phyloP scores from a whole-genome alignment of 1,140 invertebrate genomes.

The Drosophila murphyi region DNA sequence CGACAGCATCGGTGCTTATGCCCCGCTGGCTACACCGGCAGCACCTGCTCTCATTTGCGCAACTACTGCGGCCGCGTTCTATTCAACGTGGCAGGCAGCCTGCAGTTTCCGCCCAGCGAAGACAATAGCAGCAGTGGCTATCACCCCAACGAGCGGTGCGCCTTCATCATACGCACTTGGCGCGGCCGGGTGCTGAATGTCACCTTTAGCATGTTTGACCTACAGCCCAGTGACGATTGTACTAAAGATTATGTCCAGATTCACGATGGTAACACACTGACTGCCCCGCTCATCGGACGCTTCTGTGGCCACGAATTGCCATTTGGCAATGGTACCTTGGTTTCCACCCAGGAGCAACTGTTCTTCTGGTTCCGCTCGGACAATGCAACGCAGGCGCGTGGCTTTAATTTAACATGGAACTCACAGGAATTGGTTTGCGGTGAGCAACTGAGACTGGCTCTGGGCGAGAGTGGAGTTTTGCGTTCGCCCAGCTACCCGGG shows the following conservation, averaged over 20 bases:
- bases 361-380: slow-evolving; percentile 93
- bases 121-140: slow-evolving; percentile 85
- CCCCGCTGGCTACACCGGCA: slow-evolving; percentile 85
- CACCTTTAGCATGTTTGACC: slow-evolving; percentile 90
- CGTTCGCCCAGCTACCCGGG: slow-evolving; percentile 93
- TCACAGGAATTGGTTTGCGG: slow-evolving; percentile 90
- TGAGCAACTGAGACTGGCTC: slow-evolving; percentile 85
- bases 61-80: slow-evolving; percentile 85
- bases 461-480: slow-evolving; percentile 87
- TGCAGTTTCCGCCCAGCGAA: slow-evolving; percentile 84
- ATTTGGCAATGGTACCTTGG: slow-evolving; percentile 87
- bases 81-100: slow-evolving; percentile 74
- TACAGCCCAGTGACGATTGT: slow-evolving; percentile 86
- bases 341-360: slow-evolving; percentile 89
- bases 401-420: slow-evolving; percentile 91
- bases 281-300: slow-evolving; percentile 88
- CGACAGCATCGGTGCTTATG: slow-evolving; percentile 84
- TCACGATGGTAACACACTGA: slow-evolving; percentile 90
- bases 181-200: slow-evolving; percentile 90
- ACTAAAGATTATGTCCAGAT: slow-evolving; percentile 90
- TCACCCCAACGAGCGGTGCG: slow-evolving; percentile 88
- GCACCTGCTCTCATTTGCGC: slow-evolving; percentile 53
- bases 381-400: slow-evolving; percentile 60
- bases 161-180: slow-evolving; percentile 90
- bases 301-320: slow-evolving; percentile 90